phyloP scores from a whole-genome alignment of 2,888 invertebrate genomes.

The Euplexia lucipara region DNA sequence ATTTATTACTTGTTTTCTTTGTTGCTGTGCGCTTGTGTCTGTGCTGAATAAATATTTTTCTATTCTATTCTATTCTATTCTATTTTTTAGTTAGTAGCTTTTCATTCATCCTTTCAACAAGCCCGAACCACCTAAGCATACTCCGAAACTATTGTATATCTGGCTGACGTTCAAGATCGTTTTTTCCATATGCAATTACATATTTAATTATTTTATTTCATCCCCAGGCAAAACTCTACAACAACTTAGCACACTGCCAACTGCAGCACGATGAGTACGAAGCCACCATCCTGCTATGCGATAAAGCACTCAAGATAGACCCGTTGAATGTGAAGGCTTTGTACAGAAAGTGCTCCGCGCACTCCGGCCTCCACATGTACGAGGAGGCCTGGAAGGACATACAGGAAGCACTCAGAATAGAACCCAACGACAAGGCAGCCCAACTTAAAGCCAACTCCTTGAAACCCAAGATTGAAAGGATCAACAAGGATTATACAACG shows the following conservation, averaged over 20 bases:
- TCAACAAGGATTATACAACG: slow-evolving; percentile 91
- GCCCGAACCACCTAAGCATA: too few species aligned
- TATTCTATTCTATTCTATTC: too few species aligned
- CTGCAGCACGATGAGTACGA: slow-evolving; percentile 93
- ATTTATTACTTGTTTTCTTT: too few species aligned
- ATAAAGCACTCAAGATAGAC: slow-evolving; percentile 94
- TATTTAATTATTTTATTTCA: too few species aligned
- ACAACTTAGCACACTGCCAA: slow-evolving; percentile 96
- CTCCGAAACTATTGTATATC: too few species aligned
- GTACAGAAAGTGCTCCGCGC: slow-evolving; percentile 95
- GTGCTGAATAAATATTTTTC: too few species aligned
- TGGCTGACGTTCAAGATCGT: too few species aligned
- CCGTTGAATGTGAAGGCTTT: slow-evolving; percentile 96
- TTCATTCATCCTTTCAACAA: too few species aligned
- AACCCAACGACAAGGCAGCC: slow-evolving; percentile 93
- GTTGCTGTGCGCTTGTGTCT: too few species aligned
- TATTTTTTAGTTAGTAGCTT: too few species aligned
- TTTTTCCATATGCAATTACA: too few species aligned
- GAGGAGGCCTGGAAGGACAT: slow-evolving; percentile 92
- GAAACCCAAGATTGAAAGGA: slow-evolving; percentile 90
- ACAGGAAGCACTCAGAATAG: slow-evolving; percentile 89
- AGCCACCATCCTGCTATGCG: slow-evolving; percentile 93
- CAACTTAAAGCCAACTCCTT: slow-evolving; percentile 91
- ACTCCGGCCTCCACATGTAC: slow-evolving; percentile 91
- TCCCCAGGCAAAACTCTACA: slow-evolving; percentile 92